These are phyloP conservation scores for Sebastes vulpes DNA, from an alignment of 2,797 vertebrate genomes.

Conservation along the genomic window DNA sequence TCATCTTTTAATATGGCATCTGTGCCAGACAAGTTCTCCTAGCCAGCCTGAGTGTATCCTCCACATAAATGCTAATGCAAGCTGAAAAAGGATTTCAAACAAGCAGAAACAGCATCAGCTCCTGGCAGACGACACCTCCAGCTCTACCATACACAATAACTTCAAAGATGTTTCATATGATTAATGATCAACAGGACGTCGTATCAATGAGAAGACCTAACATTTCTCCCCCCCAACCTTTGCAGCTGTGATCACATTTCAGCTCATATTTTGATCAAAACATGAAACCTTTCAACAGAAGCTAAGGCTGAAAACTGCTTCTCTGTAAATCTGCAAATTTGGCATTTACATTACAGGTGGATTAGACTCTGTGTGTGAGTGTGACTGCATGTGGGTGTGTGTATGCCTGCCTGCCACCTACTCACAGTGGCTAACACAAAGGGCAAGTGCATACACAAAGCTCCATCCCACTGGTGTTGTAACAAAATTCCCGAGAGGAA, in stretches of 20 bases:
- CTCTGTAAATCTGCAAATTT: neutral
- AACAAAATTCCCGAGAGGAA: slow-evolving; percentile 21
- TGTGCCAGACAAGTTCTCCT: slow-evolving; percentile 25
- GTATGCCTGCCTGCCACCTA: slow-evolving; percentile 26
- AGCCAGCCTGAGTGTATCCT: neutral
- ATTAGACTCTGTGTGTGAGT: neutral
- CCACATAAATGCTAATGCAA: slow-evolving; percentile 31
- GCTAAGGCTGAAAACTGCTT: neutral
- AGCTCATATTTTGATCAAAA: slow-evolving; percentile 3
- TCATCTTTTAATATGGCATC: slow-evolving; percentile 33
- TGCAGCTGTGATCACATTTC: slow-evolving; percentile 1
- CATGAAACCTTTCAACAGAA: neutral
- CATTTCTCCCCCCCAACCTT: neutral
- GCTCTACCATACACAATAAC: neutral
- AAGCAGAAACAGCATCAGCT: neutral
- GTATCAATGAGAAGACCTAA: neutral
- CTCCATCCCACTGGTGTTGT: slow-evolving; percentile 39
- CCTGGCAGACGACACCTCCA: slow-evolving; percentile 17
- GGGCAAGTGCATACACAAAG: slow-evolving; percentile 40
- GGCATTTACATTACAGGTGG: neutral
- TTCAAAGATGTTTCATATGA: slow-evolving; percentile 22
- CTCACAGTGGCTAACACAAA: slow-evolving; percentile 26
- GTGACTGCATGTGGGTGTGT: slow-evolving; percentile 2
- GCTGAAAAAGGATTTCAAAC: slow-evolving; percentile 25
- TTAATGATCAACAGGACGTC: slow-evolving; percentile 18